Base-by-base conservation (phyloP, 2,113 vertebrate species). In the Cololabis saira region DNA sequence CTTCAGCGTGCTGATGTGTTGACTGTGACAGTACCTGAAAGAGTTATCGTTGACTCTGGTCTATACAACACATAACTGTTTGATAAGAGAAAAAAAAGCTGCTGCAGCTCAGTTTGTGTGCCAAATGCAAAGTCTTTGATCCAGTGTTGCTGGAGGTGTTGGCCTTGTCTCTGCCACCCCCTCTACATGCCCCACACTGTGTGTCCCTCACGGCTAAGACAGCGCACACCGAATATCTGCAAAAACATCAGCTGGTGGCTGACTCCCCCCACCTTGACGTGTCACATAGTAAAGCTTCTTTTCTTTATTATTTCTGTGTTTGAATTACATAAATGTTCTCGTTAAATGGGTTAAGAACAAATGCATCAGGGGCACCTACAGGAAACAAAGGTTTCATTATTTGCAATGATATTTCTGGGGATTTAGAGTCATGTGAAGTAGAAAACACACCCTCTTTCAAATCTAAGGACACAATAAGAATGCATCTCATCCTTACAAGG, bases 81-180 rank as follows among this genome's bases (percentile, higher is more conserved):
- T 61, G 47, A 76, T 43, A 12, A 56, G 48, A 59, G 73, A 55
- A 19, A 40, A 75, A 55, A 19, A 40, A 62, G 27, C 22, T 33
- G 37, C 62, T 66, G 68, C 51, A 44, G 59, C 72, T 60, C 42
- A 71, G 45, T 81, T 14, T 56, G 50, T 49, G 33, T 15, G 76
- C 82, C 85, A 89, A 77, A 65, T 71, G 70, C 64, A 58, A 69
- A 14, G 50, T 74, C 83, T 91, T 89, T 91, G 86, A 92, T 90
- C 81, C 66, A 67, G 48, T 56, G 51, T 56, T 44, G 87, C 89
- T 85, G 69, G 82, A 83, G 79, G 87, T 62, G 75, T 78, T 89
- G 90, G 90, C 88, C 83, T 9, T 13, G 68, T 84, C 61, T 59
- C 55, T 84, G 73, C 76, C 85, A 70, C 90, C 90, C 84, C 85